These are phyloP conservation scores for Mystacornis crossleyi DNA, from an alignment of 2,113 vertebrate species.

Conservation along the genomic window DNA sequence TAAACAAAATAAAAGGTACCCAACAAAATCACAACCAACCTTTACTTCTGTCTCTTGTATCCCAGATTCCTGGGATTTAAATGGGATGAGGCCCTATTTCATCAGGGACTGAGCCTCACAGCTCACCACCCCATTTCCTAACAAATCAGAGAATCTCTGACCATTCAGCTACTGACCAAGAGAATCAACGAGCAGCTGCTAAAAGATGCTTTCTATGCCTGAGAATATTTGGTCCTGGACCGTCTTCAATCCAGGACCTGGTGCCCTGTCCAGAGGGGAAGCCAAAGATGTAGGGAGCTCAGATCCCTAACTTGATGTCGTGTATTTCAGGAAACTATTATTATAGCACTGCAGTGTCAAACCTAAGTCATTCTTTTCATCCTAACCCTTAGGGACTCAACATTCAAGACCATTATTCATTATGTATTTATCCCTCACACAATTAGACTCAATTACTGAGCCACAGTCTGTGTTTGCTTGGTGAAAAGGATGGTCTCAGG, in stretches of 20 bases:
- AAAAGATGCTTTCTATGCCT: neutral
- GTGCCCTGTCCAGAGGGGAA: neutral
- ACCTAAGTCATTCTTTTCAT: neutral
- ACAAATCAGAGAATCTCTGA: neutral
- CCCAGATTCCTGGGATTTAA: neutral
- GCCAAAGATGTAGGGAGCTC: neutral
- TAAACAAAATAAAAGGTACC: neutral
- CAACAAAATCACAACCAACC: neutral
- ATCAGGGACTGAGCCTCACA: neutral
- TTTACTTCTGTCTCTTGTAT: neutral
- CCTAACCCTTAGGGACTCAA: neutral
- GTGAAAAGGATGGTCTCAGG: neutral
- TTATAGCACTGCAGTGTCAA: neutral
- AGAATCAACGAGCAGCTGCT: neutral
- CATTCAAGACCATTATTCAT: neutral
- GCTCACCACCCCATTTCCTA: neutral
- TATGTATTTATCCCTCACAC: neutral
- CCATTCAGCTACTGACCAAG: neutral
- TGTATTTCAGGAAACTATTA: neutral
- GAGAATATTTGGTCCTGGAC: neutral
- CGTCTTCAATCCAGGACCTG: neutral
- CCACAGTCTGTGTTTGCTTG: neutral
- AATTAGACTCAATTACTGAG: neutral
- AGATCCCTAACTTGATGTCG: rapidly evolving
- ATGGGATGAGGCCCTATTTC: neutral